Evolutionary conservation across 1,140 invertebrate species (phyloP).

Genomic region (Theocolax elegans): DNA sequence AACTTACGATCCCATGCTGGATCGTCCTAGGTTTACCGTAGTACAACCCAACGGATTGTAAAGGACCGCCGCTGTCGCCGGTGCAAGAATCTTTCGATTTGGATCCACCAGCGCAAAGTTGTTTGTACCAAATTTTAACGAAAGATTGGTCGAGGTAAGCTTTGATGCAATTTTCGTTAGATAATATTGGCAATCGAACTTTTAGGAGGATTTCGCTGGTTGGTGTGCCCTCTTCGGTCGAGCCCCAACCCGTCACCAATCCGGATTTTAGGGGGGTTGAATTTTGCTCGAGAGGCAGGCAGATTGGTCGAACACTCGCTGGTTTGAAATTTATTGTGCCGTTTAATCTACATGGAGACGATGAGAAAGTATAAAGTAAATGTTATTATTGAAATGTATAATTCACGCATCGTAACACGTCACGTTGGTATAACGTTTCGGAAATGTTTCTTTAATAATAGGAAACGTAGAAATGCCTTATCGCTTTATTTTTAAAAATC

Average conservation of each 20-base stretch:
- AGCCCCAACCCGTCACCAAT: slow-evolving; percentile 73
- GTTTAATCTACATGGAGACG: slow-evolving; percentile 62
- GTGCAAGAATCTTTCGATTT: slow-evolving; percentile 61
- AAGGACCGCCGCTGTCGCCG: slow-evolving; percentile 70
- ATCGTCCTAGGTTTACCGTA: slow-evolving; percentile 54
- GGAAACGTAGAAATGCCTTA: too few relatives aligned
- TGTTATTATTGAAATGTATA: too few relatives aligned
- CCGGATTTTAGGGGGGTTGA: slow-evolving; percentile 38
- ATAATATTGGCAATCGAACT: slow-evolving; percentile 65
- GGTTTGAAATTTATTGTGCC: slow-evolving; percentile 60
- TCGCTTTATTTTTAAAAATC: too few relatives aligned
- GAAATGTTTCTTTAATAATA: too few relatives aligned
- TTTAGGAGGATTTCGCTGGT: slow-evolving; percentile 66
- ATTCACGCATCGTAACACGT: too few relatives aligned
- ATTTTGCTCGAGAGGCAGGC: slow-evolving; percentile 63
- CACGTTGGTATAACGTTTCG: too few relatives aligned
- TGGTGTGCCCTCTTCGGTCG: slow-evolving; percentile 64
- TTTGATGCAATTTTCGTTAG: slow-evolving; percentile 60
- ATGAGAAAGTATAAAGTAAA: too few relatives aligned
- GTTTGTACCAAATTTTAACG: slow-evolving; percentile 60
- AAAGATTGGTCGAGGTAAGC: slow-evolving; percentile 61
- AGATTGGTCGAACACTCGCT: slow-evolving; percentile 67
- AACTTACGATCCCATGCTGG: slow-evolving; percentile 69
- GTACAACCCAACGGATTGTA: slow-evolving; percentile 55
- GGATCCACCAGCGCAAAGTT: slow-evolving; percentile 74